Conservation (phyloP, 2,888 invertebrate species). For the Trachelus stipa region DNA sequence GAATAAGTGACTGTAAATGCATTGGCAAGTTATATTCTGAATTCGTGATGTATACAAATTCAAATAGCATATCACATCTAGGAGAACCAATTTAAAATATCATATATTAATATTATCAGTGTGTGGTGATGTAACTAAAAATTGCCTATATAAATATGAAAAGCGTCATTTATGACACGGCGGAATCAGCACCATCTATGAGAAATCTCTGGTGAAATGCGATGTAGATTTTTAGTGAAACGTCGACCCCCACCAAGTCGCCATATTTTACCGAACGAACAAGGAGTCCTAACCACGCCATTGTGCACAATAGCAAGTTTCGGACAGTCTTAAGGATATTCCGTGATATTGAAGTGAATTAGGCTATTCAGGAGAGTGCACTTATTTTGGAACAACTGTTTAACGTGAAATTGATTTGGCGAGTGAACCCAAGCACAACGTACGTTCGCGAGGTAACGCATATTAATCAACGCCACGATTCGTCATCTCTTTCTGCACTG, state of each 20-base stretch:
- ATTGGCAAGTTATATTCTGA: neutral
- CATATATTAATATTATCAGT: neutral
- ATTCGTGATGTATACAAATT: neutral
- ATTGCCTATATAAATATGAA: neutral
- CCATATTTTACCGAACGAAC: slow-evolving; percentile 33
- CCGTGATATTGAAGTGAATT: neutral
- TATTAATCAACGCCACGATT: slow-evolving; percentile 9
- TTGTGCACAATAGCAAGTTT: slow-evolving; percentile 32
- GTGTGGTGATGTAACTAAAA: neutral
- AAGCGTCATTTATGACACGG: neutral
- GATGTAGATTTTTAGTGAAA: neutral
- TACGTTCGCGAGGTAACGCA: slow-evolving; percentile 1
- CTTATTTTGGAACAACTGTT: slow-evolving; percentile 3
- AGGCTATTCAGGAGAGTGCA: neutral
- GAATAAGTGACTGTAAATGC: no score
- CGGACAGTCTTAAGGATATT: neutral
- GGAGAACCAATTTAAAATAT: neutral
- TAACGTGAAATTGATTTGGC: neutral
- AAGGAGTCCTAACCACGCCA: slow-evolving; percentile 43
- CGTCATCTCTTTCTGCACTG: neutral
- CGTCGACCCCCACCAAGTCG: slow-evolving; percentile 7
- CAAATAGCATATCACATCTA: neutral
- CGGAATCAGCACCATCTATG: neutral
- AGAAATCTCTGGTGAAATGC: neutral
- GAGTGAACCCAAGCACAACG: neutral